Conservation (phyloP, 2,888 invertebrate genomes). For the Noctua fimbriata region DNA sequence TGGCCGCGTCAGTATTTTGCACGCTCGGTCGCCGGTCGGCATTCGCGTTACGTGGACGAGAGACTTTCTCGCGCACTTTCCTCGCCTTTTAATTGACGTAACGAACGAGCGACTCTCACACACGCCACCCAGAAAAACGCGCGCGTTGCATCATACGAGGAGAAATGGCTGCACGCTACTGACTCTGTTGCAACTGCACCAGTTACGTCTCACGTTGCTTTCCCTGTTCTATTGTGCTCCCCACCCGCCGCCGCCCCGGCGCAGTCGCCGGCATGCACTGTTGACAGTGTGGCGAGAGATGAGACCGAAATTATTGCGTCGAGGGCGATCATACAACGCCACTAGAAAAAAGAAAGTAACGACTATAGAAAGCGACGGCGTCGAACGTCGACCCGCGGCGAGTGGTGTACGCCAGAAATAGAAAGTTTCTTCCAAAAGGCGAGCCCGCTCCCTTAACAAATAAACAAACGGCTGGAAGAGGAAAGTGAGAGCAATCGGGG, state of each 20-base stretch:
- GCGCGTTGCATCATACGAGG: constrained; percentile 87
- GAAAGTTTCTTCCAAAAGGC: constrained; percentile 87
- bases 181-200: constrained; percentile 85
- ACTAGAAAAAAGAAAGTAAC: constrained; percentile 89
- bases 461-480: constrained; percentile 85
- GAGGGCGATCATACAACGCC: constrained; percentile 75
- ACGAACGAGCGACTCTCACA: constrained; percentile 88
- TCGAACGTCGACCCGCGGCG: constrained; percentile 87
- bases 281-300: constrained; percentile 72
- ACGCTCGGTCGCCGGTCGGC: constrained; percentile 72
- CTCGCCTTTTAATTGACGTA: constrained; percentile 89
- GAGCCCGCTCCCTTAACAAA: constrained; percentile 86
- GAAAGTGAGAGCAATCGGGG: constrained; percentile 88
- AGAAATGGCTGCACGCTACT: constrained; percentile 89
- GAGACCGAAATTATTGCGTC: constrained; percentile 76
- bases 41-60: constrained; percentile 82
- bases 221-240: constrained; percentile 85
- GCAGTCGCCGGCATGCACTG: constrained; percentile 65
- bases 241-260: constrained; percentile 65
- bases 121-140: constrained; percentile 86
- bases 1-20: constrained; percentile 73
- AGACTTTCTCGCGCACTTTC: constrained; percentile 89
- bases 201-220: constrained; percentile 83
- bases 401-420: constrained; percentile 88
- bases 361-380: constrained; percentile 87